Evolutionary conservation across 2,888 invertebrate genomes (phyloP), one percentile per base, ranked within the genome.

Genomic region (Eupithecia dodoneata): DNA sequence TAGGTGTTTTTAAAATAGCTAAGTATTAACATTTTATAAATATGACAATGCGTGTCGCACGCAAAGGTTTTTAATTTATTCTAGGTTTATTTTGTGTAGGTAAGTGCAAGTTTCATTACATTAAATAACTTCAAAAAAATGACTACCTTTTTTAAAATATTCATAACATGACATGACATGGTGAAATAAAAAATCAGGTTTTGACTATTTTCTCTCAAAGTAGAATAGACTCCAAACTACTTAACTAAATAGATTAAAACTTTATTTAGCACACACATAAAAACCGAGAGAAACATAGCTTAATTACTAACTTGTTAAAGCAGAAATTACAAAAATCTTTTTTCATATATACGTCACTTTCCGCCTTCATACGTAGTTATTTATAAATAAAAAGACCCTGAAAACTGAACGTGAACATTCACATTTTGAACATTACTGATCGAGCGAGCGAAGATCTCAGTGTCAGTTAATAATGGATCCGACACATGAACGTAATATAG

Each of bases 311-410:
- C 30, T 30, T 30, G 30, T 30, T 30, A 30, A 30, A 30, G 30
- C 30, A 30, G 30, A 30, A 30, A 30, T 30, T 1, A 30, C 30
- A 30, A 30, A 30, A 30, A 1, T 30, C 0, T 30, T 30, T 30
- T 30, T 30, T 30, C 30, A 30, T 30, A 30, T 30, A 30, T 30
- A 45, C 45, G 5, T 45, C 6, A 45, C 6, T 45, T 6, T 45
- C 45, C 6, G 7, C 45, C 6, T 45, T 45, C 15, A n/a, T 52
- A 52, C 52, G 6, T 2, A 15, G 15, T 3, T 30, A 30, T 18
- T 63, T 63, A 63, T 63, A 63, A 59, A 30, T 30, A 4, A 63
- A 63, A 59, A 63, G 63, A 63, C 63, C 63, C 63, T 63, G 63
- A 63, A 63, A 63, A 63, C 63, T 10, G 63, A 30, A 63, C 63